Evolutionary conservation across 2,888 invertebrate genomes (phyloP), one percentile per base, ranked within the genome.

Genomic region (Drosophila peninsularis): DNA sequence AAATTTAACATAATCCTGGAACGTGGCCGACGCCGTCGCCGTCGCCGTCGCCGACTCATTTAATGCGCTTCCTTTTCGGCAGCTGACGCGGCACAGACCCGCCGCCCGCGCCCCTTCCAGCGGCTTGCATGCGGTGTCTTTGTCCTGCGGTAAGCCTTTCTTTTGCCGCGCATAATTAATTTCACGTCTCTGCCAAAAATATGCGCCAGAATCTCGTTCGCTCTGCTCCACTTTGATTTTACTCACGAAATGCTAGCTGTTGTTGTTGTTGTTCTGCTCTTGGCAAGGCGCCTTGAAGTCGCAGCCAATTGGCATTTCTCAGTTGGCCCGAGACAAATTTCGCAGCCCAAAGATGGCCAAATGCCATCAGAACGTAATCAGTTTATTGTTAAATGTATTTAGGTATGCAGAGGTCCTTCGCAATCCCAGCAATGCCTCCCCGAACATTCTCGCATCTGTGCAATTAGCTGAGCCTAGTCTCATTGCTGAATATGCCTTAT

Each of bases 1-100:
- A 88, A 85, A 85, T 88, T 85, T 88, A 88, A 85, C 83, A 88
- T 83, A 85, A 88, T 85, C 85, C 86, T 78, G 53, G 77, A 79
- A 81, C 70, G 83, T 55, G 66, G 49, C 57, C 62, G 69, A 67
- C 64, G 65, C 37, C 54, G 63, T 5, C 14, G 21, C 13, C 42
- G 17, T 0, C 7, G 17, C 21, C 34, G 56, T 37, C 55, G 64
- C 45, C 58, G 52, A 62, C 62, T 83, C 75, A 66, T 75, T 80
- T 75, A 63, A 70, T 72, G 68, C 78, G 58, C 62, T 52, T 37
- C 37, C 58, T 62, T 66, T 81, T 74, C 65, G 80, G 68, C 81
- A 78, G 82, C 78, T 80, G 78, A 71, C 79, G 80, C 69, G 65
- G 62, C 68, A 62, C 5, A 30, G 17, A 2, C 5, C 13, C 19